Conservation (phyloP, 1,140 invertebrate species). For the Pseudomyrmex pallidus region DNA sequence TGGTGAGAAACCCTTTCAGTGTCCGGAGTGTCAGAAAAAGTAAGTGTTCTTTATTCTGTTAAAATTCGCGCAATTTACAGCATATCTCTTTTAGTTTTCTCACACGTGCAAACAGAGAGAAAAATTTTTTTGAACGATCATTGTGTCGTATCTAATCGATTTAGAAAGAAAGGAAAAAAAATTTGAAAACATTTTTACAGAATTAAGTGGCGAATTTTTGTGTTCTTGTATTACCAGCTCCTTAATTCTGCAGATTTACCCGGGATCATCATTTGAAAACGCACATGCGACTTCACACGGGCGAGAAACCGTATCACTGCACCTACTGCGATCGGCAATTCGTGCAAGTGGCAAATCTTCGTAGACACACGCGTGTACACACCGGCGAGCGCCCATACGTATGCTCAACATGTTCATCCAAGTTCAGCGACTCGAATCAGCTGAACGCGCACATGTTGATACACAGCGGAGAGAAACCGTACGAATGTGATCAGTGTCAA, state of each 20-base stretch:
- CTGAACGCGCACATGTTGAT: constrained; percentile 96
- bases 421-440: constrained; percentile 97
- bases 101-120: neutral
- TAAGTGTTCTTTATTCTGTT: constrained; percentile 51
- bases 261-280: constrained; percentile 98
- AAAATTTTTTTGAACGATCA: neutral
- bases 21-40: constrained; percentile 96
- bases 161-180: neutral
- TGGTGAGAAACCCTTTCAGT: constrained; percentile 98
- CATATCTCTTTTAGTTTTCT: neutral
- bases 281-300: constrained; percentile 96
- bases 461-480: constrained; percentile 96
- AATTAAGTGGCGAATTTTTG: neutral
- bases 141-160: neutral
- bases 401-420: constrained; percentile 94
- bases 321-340: constrained; percentile 96
- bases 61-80: neutral
- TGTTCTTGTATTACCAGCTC: neutral
- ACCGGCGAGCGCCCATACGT: constrained; percentile 97
- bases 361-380: constrained; percentile 96
- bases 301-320: constrained; percentile 97
- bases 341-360: constrained; percentile 97
- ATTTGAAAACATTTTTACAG: neutral
- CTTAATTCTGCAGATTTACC: constrained; percentile 89
- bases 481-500: constrained; percentile 91